Conservation (phyloP, 2,888 invertebrate species). For the Bellardia pandia region DNA sequence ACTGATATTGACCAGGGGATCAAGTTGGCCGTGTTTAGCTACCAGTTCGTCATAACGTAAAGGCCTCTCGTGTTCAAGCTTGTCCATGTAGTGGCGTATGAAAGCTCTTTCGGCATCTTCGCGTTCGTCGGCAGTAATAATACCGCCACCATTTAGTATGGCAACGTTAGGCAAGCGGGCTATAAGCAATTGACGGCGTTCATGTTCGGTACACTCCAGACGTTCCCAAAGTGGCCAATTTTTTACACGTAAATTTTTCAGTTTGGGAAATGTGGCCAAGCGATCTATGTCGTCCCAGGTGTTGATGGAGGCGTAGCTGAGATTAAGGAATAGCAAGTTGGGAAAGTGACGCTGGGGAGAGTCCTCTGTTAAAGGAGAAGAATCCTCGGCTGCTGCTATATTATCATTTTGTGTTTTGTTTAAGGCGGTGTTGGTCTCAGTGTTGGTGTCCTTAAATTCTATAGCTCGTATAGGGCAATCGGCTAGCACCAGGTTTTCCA, state of each 20-base stretch:
- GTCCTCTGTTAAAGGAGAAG: conserved; percentile 82
- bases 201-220: conserved; percentile 94
- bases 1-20: conserved; percentile 95
- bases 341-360: conserved; percentile 85
- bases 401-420: conserved; percentile 64
- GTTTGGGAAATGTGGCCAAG: conserved; percentile 91
- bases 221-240: conserved; percentile 90
- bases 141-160: conserved; percentile 95
- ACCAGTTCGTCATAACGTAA: conserved; percentile 91
- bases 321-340: conserved; percentile 90
- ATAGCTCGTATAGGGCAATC: conserved; percentile 90
- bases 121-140: conserved; percentile 92
- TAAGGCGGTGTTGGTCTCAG: conserved; percentile 64
- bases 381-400: conserved; percentile 84
- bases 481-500: conserved; percentile 93
- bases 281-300: conserved; percentile 96
- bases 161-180: conserved; percentile 94
- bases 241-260: conserved; percentile 91
- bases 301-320: conserved; percentile 92
- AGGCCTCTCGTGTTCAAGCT: conserved; percentile 92
- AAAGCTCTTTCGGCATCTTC: conserved; percentile 97
- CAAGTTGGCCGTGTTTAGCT: conserved; percentile 93
- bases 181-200: conserved; percentile 93
- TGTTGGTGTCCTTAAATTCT: conserved; percentile 65
- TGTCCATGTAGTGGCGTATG: conserved; percentile 95